Base-by-base conservation (phyloP, 1,140 invertebrate genomes). In the Pseudomyrmex concolor region DNA sequence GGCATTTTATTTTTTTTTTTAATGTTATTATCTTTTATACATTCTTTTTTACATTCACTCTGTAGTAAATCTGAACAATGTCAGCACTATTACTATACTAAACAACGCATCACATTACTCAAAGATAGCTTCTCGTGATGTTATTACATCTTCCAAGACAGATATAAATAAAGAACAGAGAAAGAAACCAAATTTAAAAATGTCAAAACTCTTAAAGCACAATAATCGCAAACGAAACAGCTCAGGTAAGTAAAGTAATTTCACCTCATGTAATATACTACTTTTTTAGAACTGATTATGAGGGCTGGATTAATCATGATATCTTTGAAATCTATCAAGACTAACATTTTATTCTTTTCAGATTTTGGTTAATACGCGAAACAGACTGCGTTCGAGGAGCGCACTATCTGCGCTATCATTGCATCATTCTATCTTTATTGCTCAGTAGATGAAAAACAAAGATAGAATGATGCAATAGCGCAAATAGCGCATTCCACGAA, bases 11-110 rank as follows among this genome's bases (percentile, higher is more conserved):
- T n/a, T 50, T 73, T 48, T 59, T 4, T 15, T 12, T 9, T 0
- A 34, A n/a, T 57, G 13, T 7, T 34, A 7, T 17, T 43, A 34
- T 51, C 2, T 55, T n/a, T 9, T 4, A 51, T 4, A 50, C 43
- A 76, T 67, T 66, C 48, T 55, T 54, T 54, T 34, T 17, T 17
- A 63, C 10, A 34, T 64, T 64, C 43, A 54, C 15, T 66, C 54
- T 77, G 0, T 7, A 80, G 76, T 50, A n/a, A 80, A 80, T 59
- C 48, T 80, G 59, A 80, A 80, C 48, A 9, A 80, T 1, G 48
- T 80, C 22, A 59, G 76, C 17, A 70, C 54, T 71, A 15, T 80
- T 48, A 80, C 66, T 0, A 19, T 70, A 70, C 66, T 34, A 5
- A 5, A 34, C 34, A 34, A 34, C 5, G 34, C 4, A 0, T 9